Evolutionary conservation across 2,888 invertebrate genomes (phyloP), one percentile per base, ranked within the genome.

Genomic region (Trachelus troglodyta): DNA sequence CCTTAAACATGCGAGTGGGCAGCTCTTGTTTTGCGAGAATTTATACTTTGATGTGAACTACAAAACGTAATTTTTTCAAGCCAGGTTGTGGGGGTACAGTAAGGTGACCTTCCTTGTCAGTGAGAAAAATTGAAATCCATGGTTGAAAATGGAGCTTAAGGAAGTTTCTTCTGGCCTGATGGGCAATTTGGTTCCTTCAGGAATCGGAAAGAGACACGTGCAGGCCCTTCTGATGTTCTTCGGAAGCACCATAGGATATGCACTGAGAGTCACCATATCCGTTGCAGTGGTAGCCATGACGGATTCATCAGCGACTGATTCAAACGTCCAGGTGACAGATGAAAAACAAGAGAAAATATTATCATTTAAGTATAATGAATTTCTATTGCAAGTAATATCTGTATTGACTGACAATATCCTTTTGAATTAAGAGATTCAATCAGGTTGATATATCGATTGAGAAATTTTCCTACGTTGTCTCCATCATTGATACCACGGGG

Each of bases 141-240:
- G 23, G 9, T 23, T 23, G 3, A 23, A 56, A 23, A 23, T 56
- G 56, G 56, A 56, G 9, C 3, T 9, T 2, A 6, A 56, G 9
- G 15, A 56, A 56, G 9, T 15, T 23, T 56, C 2, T 23, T 56
- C 56, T 23, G 23, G 23, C 23, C 15, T 56, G 9, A 56, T 56
- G 56, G 56, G 23, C 23, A 56, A 56, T 56, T 23, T 56, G 23
- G 6, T 9, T 15, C 56, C 23, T 23, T 23, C 56, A 56, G 91
- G 88, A 69, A 86, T 93, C 12, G 94, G 94, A 0, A 88, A 92
- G 12, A 92, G 94, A 1, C 94, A 94, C 77, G 34, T 94, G 0
- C 94, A 94, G 87, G 89, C 92, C 79, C 74, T 93, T n/a, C 92
- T 94, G 78, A 92, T 94, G 91, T 92, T 94, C 69, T 86, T 92